These are phyloP conservation scores for Hartigia nigra DNA, from an alignment of 2,888 invertebrate species.

Conservation along the genomic window DNA sequence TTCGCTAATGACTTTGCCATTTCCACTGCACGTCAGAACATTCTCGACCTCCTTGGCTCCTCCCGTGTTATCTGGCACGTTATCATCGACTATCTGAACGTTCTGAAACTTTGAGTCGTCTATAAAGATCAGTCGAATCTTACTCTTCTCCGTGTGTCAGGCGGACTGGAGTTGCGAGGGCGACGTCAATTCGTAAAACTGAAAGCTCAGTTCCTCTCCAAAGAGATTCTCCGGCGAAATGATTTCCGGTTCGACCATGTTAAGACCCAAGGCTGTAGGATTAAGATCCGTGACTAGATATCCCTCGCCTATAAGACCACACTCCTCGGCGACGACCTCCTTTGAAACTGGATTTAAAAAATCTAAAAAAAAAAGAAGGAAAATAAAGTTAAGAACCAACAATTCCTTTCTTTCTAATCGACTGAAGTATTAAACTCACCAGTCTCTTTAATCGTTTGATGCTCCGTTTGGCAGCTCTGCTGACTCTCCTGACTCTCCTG, in stretches of 20 bases:
- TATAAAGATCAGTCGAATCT: constrained; percentile 53
- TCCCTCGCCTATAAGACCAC: constrained; percentile 74
- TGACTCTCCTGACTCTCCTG: constrained; percentile 23
- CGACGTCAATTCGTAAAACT: constrained; percentile 68
- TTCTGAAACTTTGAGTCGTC: constrained; percentile 47
- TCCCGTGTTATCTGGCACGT: not conserved
- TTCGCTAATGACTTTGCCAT: not conserved
- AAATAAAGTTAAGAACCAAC: constrained; percentile 9
- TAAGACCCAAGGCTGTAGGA: constrained; percentile 67
- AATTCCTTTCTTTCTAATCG: not conserved
- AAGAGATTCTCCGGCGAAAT: constrained; percentile 67
- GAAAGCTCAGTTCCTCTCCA: constrained; percentile 68
- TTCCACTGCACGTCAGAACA: not conserved
- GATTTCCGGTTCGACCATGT: constrained; percentile 68
- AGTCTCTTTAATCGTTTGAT: constrained; percentile 55
- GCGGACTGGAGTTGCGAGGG: constrained; percentile 62
- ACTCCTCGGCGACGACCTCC: constrained; percentile 82
- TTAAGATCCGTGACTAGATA: constrained; percentile 70
- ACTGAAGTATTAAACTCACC: constrained; percentile 38
- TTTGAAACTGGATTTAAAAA: constrained; percentile 77
- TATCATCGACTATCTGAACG: constrained; percentile 32
- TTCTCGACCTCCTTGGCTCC: not conserved
- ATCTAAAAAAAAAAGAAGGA: constrained; percentile 63
- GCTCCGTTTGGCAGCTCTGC: constrained; percentile 34
- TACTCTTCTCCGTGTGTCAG: constrained; percentile 55